These are phyloP conservation scores for Drosophila incognita DNA, from an alignment of 2,888 invertebrate genomes.

Conservation along the genomic window DNA sequence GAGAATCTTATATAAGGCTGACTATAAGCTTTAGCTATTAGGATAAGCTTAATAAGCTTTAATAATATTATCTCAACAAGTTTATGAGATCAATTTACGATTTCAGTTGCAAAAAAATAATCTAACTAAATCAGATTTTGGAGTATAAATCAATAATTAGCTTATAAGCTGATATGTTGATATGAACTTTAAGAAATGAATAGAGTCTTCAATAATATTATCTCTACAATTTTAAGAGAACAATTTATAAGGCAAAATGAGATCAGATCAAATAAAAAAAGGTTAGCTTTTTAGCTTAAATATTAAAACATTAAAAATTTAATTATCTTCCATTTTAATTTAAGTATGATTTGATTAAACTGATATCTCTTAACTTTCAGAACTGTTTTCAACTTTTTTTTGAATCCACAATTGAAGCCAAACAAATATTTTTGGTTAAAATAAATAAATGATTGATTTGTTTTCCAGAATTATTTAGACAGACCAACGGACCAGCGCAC, in stretches of 20 bases:
- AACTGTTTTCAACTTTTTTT: neutral
- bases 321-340: neutral
- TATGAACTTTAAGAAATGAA: no score
- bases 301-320: neutral
- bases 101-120: no score
- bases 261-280: neutral
- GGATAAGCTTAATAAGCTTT: neutral
- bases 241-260: neutral
- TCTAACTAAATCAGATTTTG: no score
- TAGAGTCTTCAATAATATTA: no score
- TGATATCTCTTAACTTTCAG: neutral
- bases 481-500: neutral
- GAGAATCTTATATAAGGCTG: neutral
- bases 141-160: no score
- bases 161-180: no score
- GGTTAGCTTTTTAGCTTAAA: neutral
- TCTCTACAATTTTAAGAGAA: no score
- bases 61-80: neutral
- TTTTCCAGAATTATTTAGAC: neutral
- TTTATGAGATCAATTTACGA: neutral
- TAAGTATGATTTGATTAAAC: neutral
- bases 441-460: neutral
- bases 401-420: neutral
- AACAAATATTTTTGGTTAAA: neutral
- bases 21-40: neutral